These are phyloP conservation scores for Heliconius aoede DNA, from an alignment of 2,888 invertebrate species.

Conservation along the genomic window DNA sequence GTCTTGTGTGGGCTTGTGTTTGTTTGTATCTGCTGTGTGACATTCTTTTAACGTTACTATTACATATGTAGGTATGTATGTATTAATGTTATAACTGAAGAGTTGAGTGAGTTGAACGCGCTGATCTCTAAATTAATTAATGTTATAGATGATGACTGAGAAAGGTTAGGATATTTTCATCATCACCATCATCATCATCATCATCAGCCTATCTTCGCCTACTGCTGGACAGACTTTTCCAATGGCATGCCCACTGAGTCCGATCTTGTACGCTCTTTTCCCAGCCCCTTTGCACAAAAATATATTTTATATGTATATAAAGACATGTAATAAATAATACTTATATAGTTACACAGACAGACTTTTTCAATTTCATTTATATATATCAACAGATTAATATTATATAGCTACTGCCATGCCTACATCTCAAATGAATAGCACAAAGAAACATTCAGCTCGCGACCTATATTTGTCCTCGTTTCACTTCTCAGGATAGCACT, in stretches of 20 bases:
- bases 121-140: neutral
- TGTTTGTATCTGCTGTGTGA: neutral
- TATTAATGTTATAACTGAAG: neutral
- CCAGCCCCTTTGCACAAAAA: neutral
- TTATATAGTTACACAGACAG: neutral
- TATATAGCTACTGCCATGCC: neutral
- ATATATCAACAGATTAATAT: neutral
- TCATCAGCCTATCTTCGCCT: neutral
- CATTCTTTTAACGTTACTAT: slow-evolving; percentile 10
- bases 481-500: slow-evolving; percentile 16
- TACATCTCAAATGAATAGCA: slow-evolving; percentile 15
- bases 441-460: slow-evolving; percentile 23
- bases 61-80: neutral
- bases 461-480: slow-evolving; percentile 36
- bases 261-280: neutral
- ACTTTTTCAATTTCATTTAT: neutral
- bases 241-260: neutral
- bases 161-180: no score
- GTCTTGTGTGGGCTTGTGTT: neutral
- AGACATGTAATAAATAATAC: no score
- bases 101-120: neutral
- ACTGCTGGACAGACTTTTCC: neutral
- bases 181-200: no score
- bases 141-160: no score
- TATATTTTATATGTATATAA: neutral